These are phyloP conservation scores for Podabrus alpinus DNA, from an alignment of 2,888 invertebrate genomes.

Conservation along the genomic window DNA sequence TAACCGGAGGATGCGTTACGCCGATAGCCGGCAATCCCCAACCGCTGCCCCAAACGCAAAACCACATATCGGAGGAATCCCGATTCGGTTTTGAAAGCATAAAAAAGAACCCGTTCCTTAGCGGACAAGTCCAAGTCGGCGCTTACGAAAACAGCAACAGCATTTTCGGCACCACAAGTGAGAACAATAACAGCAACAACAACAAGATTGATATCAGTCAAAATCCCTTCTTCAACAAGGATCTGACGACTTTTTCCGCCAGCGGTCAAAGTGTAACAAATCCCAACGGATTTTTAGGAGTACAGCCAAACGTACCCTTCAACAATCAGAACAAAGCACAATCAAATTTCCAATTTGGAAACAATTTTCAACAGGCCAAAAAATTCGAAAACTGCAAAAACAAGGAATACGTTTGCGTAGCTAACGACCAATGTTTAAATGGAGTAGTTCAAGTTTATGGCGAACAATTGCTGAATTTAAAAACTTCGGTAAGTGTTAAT, in stretches of 20 bases:
- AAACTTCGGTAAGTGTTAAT: conserved; percentile 58
- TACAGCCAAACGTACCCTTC: conserved; percentile 48
- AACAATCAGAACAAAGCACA: not conserved
- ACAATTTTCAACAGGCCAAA: conserved; percentile 22
- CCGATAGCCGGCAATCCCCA: conserved; percentile 16
- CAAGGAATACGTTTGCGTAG: conserved; percentile 65
- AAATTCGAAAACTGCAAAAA: conserved; percentile 58
- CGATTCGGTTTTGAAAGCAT: conserved; percentile 38
- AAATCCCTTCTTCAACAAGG: conserved; percentile 47
- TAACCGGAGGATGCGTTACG: conserved; percentile 43
- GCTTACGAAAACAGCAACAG: conserved; percentile 27
- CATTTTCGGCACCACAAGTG: not conserved
- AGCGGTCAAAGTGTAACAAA: conserved; percentile 45
- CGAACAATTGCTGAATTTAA: conserved; percentile 58
- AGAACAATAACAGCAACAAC: not conserved
- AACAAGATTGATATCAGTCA: conserved; percentile 36
- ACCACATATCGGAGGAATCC: not conserved
- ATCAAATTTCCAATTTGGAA: not conserved
- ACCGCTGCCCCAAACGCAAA: not conserved
- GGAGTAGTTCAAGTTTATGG: conserved; percentile 63
- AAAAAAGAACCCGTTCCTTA: conserved; percentile 49
- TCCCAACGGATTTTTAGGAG: conserved; percentile 50
- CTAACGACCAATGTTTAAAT: conserved; percentile 63
- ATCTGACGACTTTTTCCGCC: conserved; percentile 34
- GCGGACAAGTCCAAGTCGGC: conserved; percentile 43